Base-by-base conservation (phyloP, 2,113 vertebrate genomes). In the Porphyrio hochstetteri region DNA sequence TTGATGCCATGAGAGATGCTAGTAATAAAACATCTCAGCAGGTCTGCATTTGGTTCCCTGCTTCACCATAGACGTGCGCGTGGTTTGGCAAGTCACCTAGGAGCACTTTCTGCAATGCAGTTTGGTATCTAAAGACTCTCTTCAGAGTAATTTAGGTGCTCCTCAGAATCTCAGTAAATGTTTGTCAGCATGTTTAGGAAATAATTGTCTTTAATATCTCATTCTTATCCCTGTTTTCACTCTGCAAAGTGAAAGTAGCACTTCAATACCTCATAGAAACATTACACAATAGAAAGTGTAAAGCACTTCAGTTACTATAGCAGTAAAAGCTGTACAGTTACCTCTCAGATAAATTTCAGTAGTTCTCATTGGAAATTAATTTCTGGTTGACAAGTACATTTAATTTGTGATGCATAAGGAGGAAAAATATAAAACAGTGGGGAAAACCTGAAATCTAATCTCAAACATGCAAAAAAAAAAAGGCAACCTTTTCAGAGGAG, bases 371-470 rank as follows among this genome's bases (percentile, higher is more conserved):
- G 42, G 69, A 85, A 25, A 89, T 55, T 88, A 8, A 2, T 88
- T 67, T 92, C 77, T 44, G 42, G 31, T 72, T 79, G 65, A 79
- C n/a, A 57, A 85, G 9, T 18, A n/a, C 53, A 38, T 78, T 93
- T 92, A 68, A 88, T 93, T 91, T 93, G 80, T 88, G 53, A 50
- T 35, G 10, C 27, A 69, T 57, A 92, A 76, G 53, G 35, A 93
- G 31, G 24, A 53, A 80, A 83, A 88, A 24, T 46, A 83, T 19
- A 60, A 83, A 70, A 72, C 60, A 57, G 42, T 0, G 0, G 33
- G 53, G n/a, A 89, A 72, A 93, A 76, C 17, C 40, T 61, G 67
- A 72, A 89, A 57, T 86, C 40, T 82, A 31, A 86, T 83, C n/a
- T 86, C 84, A 29, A 90, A 82, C 63, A 80, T 87, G 55, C 17